phyloP scores from a whole-genome alignment of 2,113 vertebrate genomes.

The Crotalus tigris region DNA sequence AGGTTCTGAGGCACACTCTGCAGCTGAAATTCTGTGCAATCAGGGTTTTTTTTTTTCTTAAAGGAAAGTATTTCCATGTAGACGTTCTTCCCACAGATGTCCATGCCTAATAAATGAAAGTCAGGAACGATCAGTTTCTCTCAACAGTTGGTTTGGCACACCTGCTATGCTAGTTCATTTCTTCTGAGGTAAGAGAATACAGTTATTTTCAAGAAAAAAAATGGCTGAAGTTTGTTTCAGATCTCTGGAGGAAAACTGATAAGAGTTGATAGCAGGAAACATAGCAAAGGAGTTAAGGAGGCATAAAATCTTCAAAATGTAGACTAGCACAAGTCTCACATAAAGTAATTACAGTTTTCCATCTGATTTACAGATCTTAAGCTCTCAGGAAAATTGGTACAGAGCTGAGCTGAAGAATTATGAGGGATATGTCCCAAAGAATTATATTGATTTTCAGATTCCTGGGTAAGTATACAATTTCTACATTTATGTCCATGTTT shows the following conservation, averaged over 20 bases:
- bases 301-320: neutral
- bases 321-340: neutral
- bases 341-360: conserved; percentile 9
- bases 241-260: neutral
- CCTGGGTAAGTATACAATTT: conserved; percentile 76
- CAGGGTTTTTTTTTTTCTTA: neutral
- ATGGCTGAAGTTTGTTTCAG: neutral
- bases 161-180: neutral
- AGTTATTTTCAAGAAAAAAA: neutral
- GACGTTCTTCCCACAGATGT: neutral
- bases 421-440: conserved; percentile 90
- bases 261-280: neutral
- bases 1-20: neutral
- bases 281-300: neutral
- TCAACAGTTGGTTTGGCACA: neutral
- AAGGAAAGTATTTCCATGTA: neutral
- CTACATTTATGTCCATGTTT: neutral
- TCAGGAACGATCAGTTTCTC: neutral
- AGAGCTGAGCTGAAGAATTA: conserved; percentile 87
- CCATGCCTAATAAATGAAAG: neutral
- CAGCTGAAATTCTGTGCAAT: neutral
- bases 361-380: conserved; percentile 78
- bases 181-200: neutral
- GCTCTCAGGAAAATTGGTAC: conserved; percentile 85
- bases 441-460: conserved; percentile 82